Conservation (phyloP, 1,140 invertebrate species). For the Tetraneura akinire region DNA sequence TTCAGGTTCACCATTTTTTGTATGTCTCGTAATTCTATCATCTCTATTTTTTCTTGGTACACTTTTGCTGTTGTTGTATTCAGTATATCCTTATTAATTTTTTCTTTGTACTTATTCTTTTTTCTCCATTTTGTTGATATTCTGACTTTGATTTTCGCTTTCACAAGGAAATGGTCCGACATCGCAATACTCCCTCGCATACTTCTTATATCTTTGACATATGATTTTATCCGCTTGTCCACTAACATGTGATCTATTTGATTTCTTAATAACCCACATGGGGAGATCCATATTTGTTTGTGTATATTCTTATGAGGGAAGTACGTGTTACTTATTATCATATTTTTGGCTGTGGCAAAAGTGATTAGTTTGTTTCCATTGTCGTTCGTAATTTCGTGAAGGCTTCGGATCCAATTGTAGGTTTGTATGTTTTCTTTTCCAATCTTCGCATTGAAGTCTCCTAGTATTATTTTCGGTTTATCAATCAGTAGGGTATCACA, state of each 20-base stretch:
- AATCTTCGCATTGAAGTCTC: conserved; percentile 18
- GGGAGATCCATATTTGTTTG: not conserved
- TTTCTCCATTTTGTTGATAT: conserved; percentile 12
- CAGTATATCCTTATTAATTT: conserved; percentile 12
- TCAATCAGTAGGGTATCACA: conserved; percentile 3
- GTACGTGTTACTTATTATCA: conserved; percentile 30
- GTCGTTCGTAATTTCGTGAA: conserved; percentile 12
- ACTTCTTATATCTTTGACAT: not conserved
- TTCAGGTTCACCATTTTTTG: not conserved
- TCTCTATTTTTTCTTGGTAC: conserved; percentile 22
- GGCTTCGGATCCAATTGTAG: conserved; percentile 23
- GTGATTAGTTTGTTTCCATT: conserved; percentile 26
- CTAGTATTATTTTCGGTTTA: conserved; percentile 27
- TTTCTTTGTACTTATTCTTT: conserved; percentile 7
- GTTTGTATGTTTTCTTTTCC: conserved; percentile 27
- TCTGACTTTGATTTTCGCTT: too few relatives aligned
- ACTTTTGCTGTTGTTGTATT: conserved; percentile 13
- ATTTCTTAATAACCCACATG: conserved; percentile 9
- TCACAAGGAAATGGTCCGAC: not conserved
- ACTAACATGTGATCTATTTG: conserved; percentile 25
- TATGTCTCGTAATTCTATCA: conserved; percentile 1
- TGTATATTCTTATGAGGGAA: conserved; percentile 11
- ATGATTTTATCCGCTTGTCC: not conserved
- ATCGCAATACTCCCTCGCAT: conserved; percentile 11
- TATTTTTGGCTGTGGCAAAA: conserved; percentile 23